phyloP scores from a whole-genome alignment of 2,888 invertebrate genomes.

The Cyclophora albipunctata region DNA sequence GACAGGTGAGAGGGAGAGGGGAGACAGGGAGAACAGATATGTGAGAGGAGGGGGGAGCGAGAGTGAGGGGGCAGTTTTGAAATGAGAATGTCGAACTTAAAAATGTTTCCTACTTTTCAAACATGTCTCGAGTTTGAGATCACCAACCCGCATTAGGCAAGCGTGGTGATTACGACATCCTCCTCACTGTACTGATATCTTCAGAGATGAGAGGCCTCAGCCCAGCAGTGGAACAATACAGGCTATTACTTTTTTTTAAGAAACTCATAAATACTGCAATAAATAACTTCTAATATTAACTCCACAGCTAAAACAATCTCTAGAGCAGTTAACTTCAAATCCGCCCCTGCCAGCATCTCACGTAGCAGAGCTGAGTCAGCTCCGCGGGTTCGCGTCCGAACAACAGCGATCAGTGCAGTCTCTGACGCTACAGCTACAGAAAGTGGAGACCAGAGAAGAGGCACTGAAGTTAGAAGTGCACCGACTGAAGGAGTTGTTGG shows the following conservation, averaged over 20 bases:
- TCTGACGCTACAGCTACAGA: conserved; percentile 69
- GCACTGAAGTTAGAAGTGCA: conserved; percentile 59
- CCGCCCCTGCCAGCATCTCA: conserved; percentile 44
- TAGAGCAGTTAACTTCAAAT: conserved; percentile 39
- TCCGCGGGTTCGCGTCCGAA: conserved; percentile 71
- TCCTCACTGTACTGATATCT: no score
- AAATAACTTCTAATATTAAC: no score
- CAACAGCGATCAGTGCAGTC: conserved; percentile 75
- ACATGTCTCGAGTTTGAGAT: no score
- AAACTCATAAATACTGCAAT: no score
- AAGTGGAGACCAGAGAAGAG: conserved; percentile 68
- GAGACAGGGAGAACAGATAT: neutral
- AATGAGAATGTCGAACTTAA: neutral
- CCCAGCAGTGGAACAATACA: no score
- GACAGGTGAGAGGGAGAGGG: conserved; percentile 50
- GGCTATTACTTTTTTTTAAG: no score
- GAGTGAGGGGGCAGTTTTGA: neutral
- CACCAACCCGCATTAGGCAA: no score
- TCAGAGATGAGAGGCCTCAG: no score
- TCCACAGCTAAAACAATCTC: conserved; percentile 41
- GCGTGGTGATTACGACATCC: no score
- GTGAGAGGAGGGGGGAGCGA: neutral
- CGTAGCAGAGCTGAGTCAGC: conserved; percentile 52
- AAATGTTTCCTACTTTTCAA: no score
- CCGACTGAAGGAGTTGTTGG: conserved; percentile 61